Conservation (phyloP, 2,113 vertebrate genomes). For the Vanacampus margaritifer region DNA sequence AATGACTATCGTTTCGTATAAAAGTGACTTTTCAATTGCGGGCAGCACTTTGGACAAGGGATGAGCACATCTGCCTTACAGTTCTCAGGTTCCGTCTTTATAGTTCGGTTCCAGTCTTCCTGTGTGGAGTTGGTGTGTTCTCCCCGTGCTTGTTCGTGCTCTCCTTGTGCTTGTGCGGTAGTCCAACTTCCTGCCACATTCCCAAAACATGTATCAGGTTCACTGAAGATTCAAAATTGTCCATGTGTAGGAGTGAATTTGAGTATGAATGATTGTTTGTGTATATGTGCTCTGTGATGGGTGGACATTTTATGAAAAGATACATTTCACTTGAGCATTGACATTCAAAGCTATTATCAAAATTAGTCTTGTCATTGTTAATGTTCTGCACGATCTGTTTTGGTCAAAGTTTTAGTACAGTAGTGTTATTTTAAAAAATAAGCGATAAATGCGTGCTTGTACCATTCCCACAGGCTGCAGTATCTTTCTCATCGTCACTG, state of each 20-base stretch:
- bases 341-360: not conserved
- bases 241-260: not conserved
- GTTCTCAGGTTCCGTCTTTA: not conserved
- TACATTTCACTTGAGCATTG: not conserved
- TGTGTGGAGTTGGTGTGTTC: not conserved
- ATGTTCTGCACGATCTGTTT: not conserved
- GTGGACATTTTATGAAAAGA: no score
- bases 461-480: not conserved
- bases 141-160: not conserved
- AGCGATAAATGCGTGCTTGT: not conserved
- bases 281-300: not conserved
- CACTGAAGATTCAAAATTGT: not conserved
- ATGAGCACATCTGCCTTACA: not conserved
- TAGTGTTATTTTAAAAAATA: not conserved
- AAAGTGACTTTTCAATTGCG: not conserved
- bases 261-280: not conserved
- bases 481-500: constrained; percentile 19
- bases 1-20: not conserved
- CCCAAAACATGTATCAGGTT: not conserved
- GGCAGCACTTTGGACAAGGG: not conserved
- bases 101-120: not conserved
- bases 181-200: not conserved
- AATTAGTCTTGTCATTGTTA: not conserved
- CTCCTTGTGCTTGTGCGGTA: no score
- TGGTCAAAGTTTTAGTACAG: not conserved